Conservation (phyloP, 2,888 invertebrate species). For the Ecdyonurus torrentis region DNA sequence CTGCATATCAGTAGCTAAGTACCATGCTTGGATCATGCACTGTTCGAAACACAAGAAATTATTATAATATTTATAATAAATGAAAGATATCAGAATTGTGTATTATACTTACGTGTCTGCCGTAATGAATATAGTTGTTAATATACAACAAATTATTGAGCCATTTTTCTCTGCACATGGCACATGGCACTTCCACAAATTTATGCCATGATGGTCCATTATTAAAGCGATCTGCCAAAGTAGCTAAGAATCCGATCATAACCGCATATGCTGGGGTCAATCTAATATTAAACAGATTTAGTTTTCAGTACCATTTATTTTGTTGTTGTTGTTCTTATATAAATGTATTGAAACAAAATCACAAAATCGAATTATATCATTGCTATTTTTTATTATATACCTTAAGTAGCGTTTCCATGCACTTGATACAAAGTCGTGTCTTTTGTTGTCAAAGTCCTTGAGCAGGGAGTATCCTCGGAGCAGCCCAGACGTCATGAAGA, state of each 20-base stretch:
- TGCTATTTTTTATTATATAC: background rate
- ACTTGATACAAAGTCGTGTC: constrained; percentile 4
- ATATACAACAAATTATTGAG: constrained; percentile 6
- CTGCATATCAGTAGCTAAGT: constrained; percentile 11
- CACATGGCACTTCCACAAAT: background rate
- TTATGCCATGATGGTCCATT: constrained; percentile 6
- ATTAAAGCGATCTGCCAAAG: background rate
- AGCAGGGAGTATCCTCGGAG: constrained; percentile 5
- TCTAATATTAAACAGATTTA: background rate
- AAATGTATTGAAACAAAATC: too few species aligned
- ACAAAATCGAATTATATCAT: background rate
- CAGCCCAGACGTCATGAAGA: constrained; percentile 8
- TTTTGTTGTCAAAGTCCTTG: constrained; percentile 7
- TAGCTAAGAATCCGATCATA: constrained; percentile 4
- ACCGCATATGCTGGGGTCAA: constrained; percentile 7
- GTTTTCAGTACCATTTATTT: too few species aligned
- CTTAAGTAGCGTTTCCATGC: constrained; percentile 5
- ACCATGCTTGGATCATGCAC: constrained; percentile 10
- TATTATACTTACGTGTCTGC: background rate
- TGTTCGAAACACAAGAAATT: background rate
- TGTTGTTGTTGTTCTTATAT: too few species aligned
- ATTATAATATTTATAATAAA: background rate
- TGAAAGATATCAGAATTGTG: background rate
- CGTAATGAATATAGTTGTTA: constrained; percentile 6
- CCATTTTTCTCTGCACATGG: constrained; percentile 5